A percentile compares a stretch with the other conserved stretches of the same genome.
These are phyloP conservation scores for Drosophila tristis DNA, from an alignment of 1,140 invertebrate species.

Conservation along the genomic window DNA sequence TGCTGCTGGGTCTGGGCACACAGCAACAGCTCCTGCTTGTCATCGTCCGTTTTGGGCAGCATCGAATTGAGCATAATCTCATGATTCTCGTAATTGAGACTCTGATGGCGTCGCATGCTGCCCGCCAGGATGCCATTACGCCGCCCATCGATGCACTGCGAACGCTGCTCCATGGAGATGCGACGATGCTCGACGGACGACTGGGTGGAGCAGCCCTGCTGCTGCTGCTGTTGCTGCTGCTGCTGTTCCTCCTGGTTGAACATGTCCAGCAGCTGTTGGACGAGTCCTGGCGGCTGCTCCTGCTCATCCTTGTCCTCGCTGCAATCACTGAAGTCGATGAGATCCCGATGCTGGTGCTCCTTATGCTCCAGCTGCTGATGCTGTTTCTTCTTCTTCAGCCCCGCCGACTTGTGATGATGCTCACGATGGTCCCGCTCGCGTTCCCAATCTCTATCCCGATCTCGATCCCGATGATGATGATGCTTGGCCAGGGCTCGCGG, in stretches of 20 bases:
- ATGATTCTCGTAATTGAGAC: constrained; percentile 83
- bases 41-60: constrained; percentile 66
- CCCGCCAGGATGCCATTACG: constrained; percentile 78
- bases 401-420: constrained; percentile 46
- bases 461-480: constrained; percentile 45
- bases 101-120: constrained; percentile 71
- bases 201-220: constrained; percentile 1
- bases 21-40: constrained; percentile 67
- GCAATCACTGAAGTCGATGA: constrained; percentile 81
- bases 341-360: constrained; percentile 50
- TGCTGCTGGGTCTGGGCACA: constrained; percentile 63
- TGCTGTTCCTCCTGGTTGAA: constrained; percentile 52
- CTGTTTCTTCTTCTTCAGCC: constrained; percentile 59
- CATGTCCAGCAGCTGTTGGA: constrained; percentile 60
- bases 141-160: constrained; percentile 69
- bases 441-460: constrained; percentile 42
- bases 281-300: constrained; percentile 43
- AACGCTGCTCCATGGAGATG: constrained; percentile 74
- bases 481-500: constrained; percentile 35
- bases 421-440: constrained; percentile 56
- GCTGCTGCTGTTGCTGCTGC: not conserved
- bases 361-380: constrained; percentile 24
- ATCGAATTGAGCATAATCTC: constrained; percentile 73
- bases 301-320: constrained; percentile 63
- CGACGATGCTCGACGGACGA: constrained; percentile 69